Base-by-base conservation (phyloP, 1,140 invertebrate genomes). In the Plodia interpunctella region DNA sequence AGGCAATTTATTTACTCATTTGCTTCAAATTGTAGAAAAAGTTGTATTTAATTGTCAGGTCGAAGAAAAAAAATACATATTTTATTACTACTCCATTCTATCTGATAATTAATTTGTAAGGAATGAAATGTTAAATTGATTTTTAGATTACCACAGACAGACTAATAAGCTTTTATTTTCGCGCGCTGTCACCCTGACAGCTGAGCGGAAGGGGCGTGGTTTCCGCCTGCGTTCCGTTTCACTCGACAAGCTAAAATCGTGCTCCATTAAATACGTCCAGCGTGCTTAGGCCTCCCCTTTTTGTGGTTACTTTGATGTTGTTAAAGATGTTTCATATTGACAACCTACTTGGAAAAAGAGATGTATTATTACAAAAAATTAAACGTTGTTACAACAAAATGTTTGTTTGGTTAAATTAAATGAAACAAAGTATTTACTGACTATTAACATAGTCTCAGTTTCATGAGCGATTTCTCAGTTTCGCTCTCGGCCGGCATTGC, bases 221-320 rank as follows among this genome's bases (percentile, higher is more conserved):
- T 82, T 82, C 75, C 77, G 76, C 72, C 63, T 73, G 71, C 76
- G 78, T 78, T 81, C 67, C 78, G 70, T 77, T 81, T 80, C 70
- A 72, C 75, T 72, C 70, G 66, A 69, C 62, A 65, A 63, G 61
- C 35, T 55, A 56, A 74, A 74, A 65, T 68, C 69, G 65, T 60
- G 62, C 72, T 70, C 74, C 73, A 79, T 78, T 78, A 79, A 65
- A 65, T 20, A 10, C 21, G 18, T n/a, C 51, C 51, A 53, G 20
- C 21, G 19, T 25, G 51, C 19, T 0, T 53, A 25, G 51, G 21
- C 19, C 51, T 53, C 51, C 51, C 51, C 51, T 53, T 10, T 2
- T 25, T 53, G 51, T 25, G 51, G 51, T 21, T 25, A 44, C 38
- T 44, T 44, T 44, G 38, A 44, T 44, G 38, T 44, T 44, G 38